Evolutionary conservation across 2,113 vertebrate genomes (phyloP), one percentile per base, ranked within the genome.

Genomic region (Athene cunicularia): DNA sequence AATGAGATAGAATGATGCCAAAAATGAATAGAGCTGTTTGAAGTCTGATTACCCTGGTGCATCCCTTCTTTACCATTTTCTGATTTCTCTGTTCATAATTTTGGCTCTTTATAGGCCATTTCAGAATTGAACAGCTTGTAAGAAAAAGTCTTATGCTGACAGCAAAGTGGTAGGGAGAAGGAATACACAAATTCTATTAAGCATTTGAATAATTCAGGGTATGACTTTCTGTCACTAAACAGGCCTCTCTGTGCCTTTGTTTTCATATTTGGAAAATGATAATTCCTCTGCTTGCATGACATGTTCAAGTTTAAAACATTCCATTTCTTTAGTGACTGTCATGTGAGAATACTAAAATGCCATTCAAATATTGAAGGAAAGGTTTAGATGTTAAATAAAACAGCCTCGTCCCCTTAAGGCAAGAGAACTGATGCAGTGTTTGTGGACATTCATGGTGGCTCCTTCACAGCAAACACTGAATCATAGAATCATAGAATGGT

Each of bases 81-180:
- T 96, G n/a, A 86, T 91, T 90, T 93, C 80, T 87, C 71, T 79
- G 32, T 89, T 94, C 66, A 90, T 72, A 95, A 79, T 85, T 95
- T 96, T 92, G 24, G 3, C n/a, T 88, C 55, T 93, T 64, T 87
- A 56, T 58, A 68, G 35, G 27, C 13, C 12, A 73, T 95, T 94
- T 90, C 37, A 39, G 27, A 88, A 75, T 53, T n/a, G 43, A 93
- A 30, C 16, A 80, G 22, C 30, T 79, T 90, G 27, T 80, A 84
- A 74, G 63, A 60, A 82, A 68, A 83, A 27, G 16, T 39, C 14
- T 77, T 18, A 72, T 79, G 11, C 16, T 90, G 68, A 76, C 9
- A 67, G 12, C 3, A 88, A 58, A 62, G 15, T 1, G 0, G 2
- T 39, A 18, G 10, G 30, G 9, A 64, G 14, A 80, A 71, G 9